Evolutionary conservation across 2,888 invertebrate genomes (phyloP).

Genomic region (Archaeoteleia sp.): DNA sequence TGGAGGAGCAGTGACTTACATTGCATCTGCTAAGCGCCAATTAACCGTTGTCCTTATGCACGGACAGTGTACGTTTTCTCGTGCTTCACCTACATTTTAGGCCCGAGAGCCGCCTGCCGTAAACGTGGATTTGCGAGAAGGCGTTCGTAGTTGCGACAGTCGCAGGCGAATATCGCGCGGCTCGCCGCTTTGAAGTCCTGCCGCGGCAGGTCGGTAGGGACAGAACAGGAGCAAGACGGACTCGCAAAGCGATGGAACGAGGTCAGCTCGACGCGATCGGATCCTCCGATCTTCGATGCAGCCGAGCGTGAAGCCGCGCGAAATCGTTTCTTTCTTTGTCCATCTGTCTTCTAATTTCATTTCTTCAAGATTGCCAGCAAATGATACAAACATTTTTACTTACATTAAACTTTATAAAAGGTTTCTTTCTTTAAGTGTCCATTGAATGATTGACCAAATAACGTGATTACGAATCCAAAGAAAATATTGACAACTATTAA

Average conservation of each 20-base stretch:
- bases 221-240: conserved; percentile 45
- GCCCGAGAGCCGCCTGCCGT: conserved; percentile 40
- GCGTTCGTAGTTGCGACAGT: conserved; percentile 42
- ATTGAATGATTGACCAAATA: too few relatives aligned
- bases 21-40: conserved; percentile 62
- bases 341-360: conserved; percentile 30
- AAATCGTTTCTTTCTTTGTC: conserved; percentile 19
- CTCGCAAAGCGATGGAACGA: conserved; percentile 40
- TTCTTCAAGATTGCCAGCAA: conserved; percentile 10
- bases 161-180: conserved; percentile 48
- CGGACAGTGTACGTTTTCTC: conserved; percentile 46
- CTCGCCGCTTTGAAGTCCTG: conserved; percentile 53
- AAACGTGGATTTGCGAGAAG: conserved; percentile 45
- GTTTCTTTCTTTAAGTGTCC: too few relatives aligned
- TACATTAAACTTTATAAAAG: too few relatives aligned
- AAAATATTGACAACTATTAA: too few relatives aligned
- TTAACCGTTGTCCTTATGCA: conserved; percentile 61
- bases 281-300: conserved; percentile 35
- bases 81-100: conserved; percentile 59
- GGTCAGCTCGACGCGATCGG: conserved; percentile 41
- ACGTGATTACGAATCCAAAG: too few relatives aligned
- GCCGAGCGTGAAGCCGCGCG: conserved; percentile 37
- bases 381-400: conserved; percentile 6
- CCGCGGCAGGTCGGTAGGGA: conserved; percentile 38
- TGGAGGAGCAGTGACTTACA: conserved; percentile 61